These are phyloP conservation scores for Sciurus carolinensis DNA, from an alignment of 2,797 vertebrate genomes.

Conservation along the genomic window DNA sequence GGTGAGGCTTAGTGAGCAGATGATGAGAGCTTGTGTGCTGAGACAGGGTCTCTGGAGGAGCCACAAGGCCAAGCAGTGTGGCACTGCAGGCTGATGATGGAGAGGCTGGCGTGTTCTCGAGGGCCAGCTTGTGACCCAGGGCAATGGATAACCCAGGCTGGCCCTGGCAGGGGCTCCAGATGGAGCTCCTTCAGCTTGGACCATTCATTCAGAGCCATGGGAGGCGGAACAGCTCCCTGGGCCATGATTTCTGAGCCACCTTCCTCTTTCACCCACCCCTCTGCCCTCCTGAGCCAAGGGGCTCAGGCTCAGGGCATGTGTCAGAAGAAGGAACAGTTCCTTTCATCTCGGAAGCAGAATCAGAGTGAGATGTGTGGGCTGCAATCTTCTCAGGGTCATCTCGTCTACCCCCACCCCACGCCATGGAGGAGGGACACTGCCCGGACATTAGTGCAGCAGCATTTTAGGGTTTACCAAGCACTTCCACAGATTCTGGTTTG, in stretches of 20 bases:
- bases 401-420: background rate
- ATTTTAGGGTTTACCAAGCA: background rate
- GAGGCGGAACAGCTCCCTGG: background rate
- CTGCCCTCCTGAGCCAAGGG: background rate
- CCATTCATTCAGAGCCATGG: background rate
- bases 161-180: fast-evolving
- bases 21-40: background rate
- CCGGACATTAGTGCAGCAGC: background rate
- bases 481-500: fast-evolving
- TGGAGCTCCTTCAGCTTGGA: background rate
- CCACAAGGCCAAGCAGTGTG: background rate
- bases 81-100: fast-evolving
- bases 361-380: background rate
- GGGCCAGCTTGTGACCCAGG: too few relatives aligned
- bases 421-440: background rate
- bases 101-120: fast-evolving
- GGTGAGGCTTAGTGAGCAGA: background rate
- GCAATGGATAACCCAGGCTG: fast-evolving
- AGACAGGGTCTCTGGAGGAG: background rate
- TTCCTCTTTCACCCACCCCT: background rate
- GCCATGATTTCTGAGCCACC: background rate
- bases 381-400: background rate
- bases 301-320: background rate
- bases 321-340: background rate
- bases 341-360: background rate